Base-by-base conservation (phyloP, 2,797 vertebrate species). In the Pygocentrus nattereri region DNA sequence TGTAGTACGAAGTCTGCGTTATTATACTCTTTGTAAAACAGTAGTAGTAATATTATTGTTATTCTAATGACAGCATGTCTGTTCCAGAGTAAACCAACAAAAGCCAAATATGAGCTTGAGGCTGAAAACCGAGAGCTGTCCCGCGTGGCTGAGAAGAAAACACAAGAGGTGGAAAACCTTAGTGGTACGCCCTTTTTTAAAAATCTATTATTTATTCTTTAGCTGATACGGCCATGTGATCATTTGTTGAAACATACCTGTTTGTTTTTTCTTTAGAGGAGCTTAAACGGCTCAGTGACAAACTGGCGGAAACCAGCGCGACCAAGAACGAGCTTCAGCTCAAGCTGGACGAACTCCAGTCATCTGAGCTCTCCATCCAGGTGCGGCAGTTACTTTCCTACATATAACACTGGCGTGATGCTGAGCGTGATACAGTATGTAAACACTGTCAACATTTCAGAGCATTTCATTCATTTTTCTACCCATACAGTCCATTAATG, bases 91-190 rank as follows among this genome's bases (percentile, higher is more conserved):
- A 93, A 94, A 15, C 92, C 95, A 80, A 90, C 88, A 74, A 96
- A 97, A 91, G 90, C 96, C 72, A 98, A 97, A 86, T 97, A 98
- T 93, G 96, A 98, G 87, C 92, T 98, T 74, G 97, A 99, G 90
- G 96, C 96, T 72, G 98, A 99, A 87, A 98, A 97, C 87, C 91
- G 96, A 89, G 97, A 99, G 90, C 90, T 99, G 90, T 94, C 95
- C 18, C 93, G 97, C 88, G 92, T 95, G 50, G 95, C 96, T 85
- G 97, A 99, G 88, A 97, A 96, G 87, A 93, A 93, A 25, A 96
- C 94, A 11, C 97, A 98, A 87, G 98, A 99, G 86, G 92, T 96
- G 76, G 97, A 99, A 81, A 96, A 97, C 89, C 91, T 98, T 79
- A 96, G 94, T 11, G 97, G 98, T 99, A 93, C 84, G 91, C 4